phyloP scores from a whole-genome alignment of 2,113 vertebrate genomes.

The Chlorodrepanis virens region DNA sequence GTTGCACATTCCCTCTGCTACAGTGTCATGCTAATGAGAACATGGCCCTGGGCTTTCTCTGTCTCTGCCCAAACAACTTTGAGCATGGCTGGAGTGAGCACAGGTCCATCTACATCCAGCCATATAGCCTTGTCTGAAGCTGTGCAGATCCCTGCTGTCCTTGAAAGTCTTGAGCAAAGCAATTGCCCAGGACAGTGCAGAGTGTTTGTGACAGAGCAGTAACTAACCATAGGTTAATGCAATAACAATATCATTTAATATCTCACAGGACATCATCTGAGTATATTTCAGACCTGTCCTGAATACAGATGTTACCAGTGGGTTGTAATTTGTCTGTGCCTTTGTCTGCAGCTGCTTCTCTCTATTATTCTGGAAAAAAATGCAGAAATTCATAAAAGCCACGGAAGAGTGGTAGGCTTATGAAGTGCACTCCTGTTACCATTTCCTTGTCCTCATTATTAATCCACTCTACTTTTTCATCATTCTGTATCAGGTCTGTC shows the following conservation, averaged over 20 bases:
- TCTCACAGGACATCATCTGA: neutral
- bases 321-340: neutral
- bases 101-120: neutral
- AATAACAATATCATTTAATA: neutral
- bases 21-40: neutral
- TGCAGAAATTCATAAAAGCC: slow-evolving; percentile 3
- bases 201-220: neutral
- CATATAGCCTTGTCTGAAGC: neutral
- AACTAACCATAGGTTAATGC: neutral
- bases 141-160: neutral
- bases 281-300: neutral
- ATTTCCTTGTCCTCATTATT: slow-evolving; percentile 19
- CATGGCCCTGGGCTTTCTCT: neutral
- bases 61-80: neutral
- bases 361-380: slow-evolving; percentile 11
- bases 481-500: neutral
- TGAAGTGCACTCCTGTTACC: neutral
- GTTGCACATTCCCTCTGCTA: neutral
- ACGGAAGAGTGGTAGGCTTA: neutral
- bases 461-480: neutral
- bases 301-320: neutral
- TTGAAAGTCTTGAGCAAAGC: neutral
- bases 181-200: neutral
- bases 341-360: slow-evolving; percentile 11
- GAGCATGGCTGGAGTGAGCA: neutral